Evolutionary conservation across 1,140 invertebrate species (phyloP).

Genomic region (Colletes latitarsis): DNA sequence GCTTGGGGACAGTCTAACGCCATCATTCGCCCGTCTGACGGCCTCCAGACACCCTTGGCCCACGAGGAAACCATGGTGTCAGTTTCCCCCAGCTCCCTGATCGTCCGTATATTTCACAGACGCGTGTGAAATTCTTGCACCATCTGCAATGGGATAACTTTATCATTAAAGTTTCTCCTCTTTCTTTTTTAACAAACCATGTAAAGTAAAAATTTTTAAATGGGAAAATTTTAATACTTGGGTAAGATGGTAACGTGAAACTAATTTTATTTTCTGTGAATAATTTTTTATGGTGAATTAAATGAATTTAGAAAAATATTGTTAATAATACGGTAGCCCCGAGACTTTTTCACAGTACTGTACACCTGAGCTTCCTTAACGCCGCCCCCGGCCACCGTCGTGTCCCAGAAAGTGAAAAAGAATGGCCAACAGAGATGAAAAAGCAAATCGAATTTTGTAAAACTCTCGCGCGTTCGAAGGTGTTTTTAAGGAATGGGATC

Average conservation of each 20-base stretch:
- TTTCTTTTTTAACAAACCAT: too few species aligned
- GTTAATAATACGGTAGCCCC: too few species aligned
- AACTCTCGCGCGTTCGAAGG: slow-evolving; percentile 55
- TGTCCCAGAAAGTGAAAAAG: slow-evolving; percentile 20
- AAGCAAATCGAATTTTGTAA: slow-evolving; percentile 70
- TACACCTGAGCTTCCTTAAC: background rate
- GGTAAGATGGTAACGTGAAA: too few species aligned
- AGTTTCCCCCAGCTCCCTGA: slow-evolving; percentile 35
- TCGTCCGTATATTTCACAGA: background rate
- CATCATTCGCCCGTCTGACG: slow-evolving; percentile 65
- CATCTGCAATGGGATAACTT: background rate
- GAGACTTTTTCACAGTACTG: background rate
- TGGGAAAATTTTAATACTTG: too few species aligned
- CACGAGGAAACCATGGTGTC: slow-evolving; percentile 42
- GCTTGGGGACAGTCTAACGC: slow-evolving; percentile 53
- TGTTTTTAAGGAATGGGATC: slow-evolving; percentile 29
- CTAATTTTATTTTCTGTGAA: too few species aligned
- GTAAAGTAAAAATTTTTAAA: too few species aligned
- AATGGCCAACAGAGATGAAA: slow-evolving; percentile 53
- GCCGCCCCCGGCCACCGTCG: background rate
- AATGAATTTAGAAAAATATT: background rate
- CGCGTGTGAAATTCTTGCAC: background rate
- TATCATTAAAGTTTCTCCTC: too few species aligned
- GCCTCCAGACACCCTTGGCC: slow-evolving; percentile 61
- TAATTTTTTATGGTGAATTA: too few species aligned